Evolutionary conservation across 2,797 vertebrate genomes (phyloP), one percentile per base, ranked within the genome.

Genomic region (Momotus momota): DNA sequence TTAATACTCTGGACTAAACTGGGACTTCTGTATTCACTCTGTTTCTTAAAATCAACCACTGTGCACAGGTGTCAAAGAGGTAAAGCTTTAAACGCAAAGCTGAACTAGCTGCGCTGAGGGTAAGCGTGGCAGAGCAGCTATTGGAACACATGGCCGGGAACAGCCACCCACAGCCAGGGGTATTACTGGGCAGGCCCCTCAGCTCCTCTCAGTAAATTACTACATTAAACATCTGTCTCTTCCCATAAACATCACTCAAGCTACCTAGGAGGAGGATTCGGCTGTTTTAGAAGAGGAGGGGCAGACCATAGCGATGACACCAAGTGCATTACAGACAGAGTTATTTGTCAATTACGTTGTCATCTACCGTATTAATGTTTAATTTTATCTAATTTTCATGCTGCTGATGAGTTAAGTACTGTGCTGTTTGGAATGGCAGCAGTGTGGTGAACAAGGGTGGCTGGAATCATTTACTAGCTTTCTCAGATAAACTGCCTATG

Each of bases 231-330:
- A 0, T 23, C 40, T 64, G 15, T 3, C n/a, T n/a, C 41, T 48
- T 17, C 62, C 46, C 26, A 9, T 38, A 13, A 61, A 45, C 40
- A 43, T 35, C 38, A 9, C 16, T 64, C 31, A 48, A 18, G 51
- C 1, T 0, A 10, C 18, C 40, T 54, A 46, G 60, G 2, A 75
- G 43, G 14, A 57, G 29, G 21, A 33, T 7, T 67, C 0, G 0
- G 41, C 23, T 65, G 4, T 35, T 79, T 79, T n/a, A 81, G 45
- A 51, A 70, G 48, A 81, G 49, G 19, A 70, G 40, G 7, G 64
- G 48, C 60, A 81, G 43, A 35, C 26, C 45, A 29, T 54, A 74
- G 46, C 1, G 8, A 13, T 16, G 51, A 23, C 54, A 75, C 54
- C 45, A 65, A 14, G 25, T 46, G 48, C 23, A 5, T 75, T 41